Percentiles rank a stretch among this genome's conserved stretches.
Conservation (phyloP, 2,113 vertebrate genomes). For the Antechinus stuartii region DNA sequence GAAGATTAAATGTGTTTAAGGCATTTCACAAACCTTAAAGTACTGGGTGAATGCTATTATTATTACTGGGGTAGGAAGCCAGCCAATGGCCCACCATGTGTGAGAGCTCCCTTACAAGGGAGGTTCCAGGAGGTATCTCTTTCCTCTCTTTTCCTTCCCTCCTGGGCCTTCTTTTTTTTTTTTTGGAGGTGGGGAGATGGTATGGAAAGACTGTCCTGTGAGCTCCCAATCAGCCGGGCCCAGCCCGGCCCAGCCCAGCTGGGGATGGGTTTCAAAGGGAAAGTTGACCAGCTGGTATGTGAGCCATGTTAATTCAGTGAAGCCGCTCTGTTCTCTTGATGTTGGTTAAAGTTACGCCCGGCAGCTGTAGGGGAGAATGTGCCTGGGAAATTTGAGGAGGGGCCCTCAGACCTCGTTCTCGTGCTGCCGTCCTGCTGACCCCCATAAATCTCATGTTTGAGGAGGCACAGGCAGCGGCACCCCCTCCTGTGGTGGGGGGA, state of each 20-base stretch:
- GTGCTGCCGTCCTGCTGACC: slow-evolving; percentile 40
- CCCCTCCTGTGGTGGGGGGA: not conserved
- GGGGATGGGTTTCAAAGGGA: slow-evolving; percentile 92
- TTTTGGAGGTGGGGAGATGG: slow-evolving; percentile 65
- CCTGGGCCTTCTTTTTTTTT: not conserved
- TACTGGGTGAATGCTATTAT: not conserved
- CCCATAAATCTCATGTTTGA: slow-evolving; percentile 80
- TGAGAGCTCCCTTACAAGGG: not conserved
- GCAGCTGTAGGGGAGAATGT: slow-evolving; percentile 88
- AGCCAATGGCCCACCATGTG: not conserved
- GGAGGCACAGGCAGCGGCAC: slow-evolving; percentile 60
- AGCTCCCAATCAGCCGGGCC: slow-evolving; percentile 64
- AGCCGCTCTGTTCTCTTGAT: slow-evolving; percentile 89
- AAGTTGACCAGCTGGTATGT: slow-evolving; percentile 90
- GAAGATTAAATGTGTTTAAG: not conserved
- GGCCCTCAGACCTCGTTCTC: slow-evolving; percentile 74
- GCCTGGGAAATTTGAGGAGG: slow-evolving; percentile 82
- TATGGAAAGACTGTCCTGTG: slow-evolving; percentile 80
- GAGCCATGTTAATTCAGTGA: slow-evolving; percentile 92
- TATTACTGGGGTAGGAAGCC: not conserved
- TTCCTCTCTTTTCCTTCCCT: not conserved
- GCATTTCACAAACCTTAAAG: not conserved
- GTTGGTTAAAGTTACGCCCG: slow-evolving; percentile 91
- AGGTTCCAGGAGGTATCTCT: not conserved
- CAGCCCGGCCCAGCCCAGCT: slow-evolving; percentile 82